Evolutionary conservation across 2,797 vertebrate genomes (phyloP), one percentile per base, ranked within the genome.

Genomic region (Rhinophrynus dorsalis): DNA sequence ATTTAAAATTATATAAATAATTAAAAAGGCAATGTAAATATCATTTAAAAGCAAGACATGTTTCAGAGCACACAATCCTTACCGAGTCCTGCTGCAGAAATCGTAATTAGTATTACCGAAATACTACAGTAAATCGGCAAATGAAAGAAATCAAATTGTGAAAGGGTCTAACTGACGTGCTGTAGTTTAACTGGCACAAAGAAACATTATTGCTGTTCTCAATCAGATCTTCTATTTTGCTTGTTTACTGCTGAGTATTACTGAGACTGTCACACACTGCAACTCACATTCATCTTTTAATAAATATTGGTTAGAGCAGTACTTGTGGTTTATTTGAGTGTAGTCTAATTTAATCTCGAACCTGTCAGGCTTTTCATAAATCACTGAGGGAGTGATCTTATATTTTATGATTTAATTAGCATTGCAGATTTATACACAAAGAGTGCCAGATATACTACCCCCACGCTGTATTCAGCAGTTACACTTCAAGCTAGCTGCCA

Each of bases 401-500:
- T 50, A 59, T 58, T 58, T 59, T 72, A 52, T 27, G 54, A 72
- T 64, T 65, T 72, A 58, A 72, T 72, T 65, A 72, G 54, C 51
- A 65, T 52, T 32, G 29, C 52, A 72, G 54, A 72, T 65, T 72
- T 58, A 30, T 59, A 64, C 61, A 51, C 27, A 40, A 35, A 63
- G 15, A 18, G 20, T 56, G 60, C 52, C 68, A 71, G 60, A 64
- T 58, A 64, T 24, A 57, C 52, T 13, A 21, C 68, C 54, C 60
- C 38, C 59, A 35, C 37, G 9, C 48, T 59, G 20, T 11, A 57
- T 38, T 57, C 59, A 47, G 51, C 44, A 45, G 26, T 57, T 27
- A 69, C 40, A 35, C 47, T 51, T 15, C 47, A 45, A 35, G 44
- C 42, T 32, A 44, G 1, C 69, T 72, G 69, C 61, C 54, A 72